Conservation (phyloP, 2,113 vertebrate genomes). For the Chaetodon auriga region DNA sequence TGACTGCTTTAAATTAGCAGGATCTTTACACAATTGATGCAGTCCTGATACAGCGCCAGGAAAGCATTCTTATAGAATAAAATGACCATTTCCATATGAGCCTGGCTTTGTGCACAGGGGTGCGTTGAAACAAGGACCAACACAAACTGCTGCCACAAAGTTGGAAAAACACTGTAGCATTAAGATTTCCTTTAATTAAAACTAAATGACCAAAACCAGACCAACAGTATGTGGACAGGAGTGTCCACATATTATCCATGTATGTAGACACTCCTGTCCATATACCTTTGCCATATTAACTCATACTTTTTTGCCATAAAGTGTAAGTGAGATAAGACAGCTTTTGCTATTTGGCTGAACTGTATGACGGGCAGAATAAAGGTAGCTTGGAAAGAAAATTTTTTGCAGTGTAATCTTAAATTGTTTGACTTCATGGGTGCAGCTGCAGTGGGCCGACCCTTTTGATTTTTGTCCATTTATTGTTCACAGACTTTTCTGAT, state of each 20-base stretch:
- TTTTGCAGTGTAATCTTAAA: slow-evolving; percentile 6
- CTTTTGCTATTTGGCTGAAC: background rate
- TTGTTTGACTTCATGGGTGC: background rate
- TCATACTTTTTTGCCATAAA: background rate
- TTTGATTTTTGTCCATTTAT: slow-evolving; percentile 36
- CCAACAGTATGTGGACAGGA: too few species aligned
- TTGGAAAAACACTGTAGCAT: background rate
- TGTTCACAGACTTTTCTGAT: slow-evolving; percentile 21
- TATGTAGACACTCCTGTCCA: too few species aligned
- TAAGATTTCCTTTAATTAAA: background rate
- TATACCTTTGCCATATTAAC: too few species aligned
- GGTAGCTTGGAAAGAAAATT: background rate
- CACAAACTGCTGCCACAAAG: background rate
- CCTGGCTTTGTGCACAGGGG: background rate
- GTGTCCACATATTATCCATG: too few species aligned
- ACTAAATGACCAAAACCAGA: background rate
- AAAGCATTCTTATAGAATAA: background rate
- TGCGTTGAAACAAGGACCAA: background rate
- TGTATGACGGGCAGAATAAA: background rate
- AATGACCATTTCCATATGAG: background rate
- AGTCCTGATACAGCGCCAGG: too few species aligned
- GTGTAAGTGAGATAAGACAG: background rate
- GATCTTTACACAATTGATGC: too few species aligned
- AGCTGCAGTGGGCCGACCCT: slow-evolving; percentile 3
- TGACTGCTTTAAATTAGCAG: too few species aligned